phyloP scores from a whole-genome alignment of 2,113 vertebrate species.

The Mirza zaza region DNA sequence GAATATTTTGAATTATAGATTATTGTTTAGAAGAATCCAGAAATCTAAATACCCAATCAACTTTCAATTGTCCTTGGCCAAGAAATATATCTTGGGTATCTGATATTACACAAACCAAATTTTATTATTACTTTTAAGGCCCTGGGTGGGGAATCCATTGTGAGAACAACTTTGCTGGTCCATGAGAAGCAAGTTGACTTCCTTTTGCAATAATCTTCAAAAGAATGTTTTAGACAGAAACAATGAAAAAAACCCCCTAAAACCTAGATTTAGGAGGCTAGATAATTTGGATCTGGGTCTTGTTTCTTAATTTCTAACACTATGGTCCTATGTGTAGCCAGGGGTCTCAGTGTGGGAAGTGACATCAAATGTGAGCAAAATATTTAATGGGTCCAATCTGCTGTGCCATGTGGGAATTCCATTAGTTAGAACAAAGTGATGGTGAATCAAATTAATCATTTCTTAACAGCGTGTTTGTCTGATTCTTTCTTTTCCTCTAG shows the following conservation, averaged over 20 bases:
- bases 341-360: not conserved
- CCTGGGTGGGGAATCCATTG: not conserved
- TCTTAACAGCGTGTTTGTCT: not conserved
- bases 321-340: not conserved
- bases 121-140: not conserved
- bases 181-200: not conserved
- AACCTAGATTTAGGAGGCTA: not conserved
- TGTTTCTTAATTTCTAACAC: not conserved
- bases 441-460: not conserved
- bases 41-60: not conserved
- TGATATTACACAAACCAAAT: not conserved
- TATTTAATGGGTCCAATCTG: not conserved
- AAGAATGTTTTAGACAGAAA: not conserved
- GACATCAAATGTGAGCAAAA: not conserved
- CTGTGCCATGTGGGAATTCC: not conserved
- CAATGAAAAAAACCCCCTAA: not conserved
- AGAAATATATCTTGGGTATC: not conserved
- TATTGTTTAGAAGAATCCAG: not conserved
- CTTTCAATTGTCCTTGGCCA: not conserved
- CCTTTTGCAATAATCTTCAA: conserved; percentile 1
- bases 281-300: not conserved
- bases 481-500: not conserved
- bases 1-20: not conserved
- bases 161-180: not conserved
- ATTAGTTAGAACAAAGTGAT: not conserved